Conservation (phyloP, 2,888 invertebrate genomes). For the Clivina fossor region DNA sequence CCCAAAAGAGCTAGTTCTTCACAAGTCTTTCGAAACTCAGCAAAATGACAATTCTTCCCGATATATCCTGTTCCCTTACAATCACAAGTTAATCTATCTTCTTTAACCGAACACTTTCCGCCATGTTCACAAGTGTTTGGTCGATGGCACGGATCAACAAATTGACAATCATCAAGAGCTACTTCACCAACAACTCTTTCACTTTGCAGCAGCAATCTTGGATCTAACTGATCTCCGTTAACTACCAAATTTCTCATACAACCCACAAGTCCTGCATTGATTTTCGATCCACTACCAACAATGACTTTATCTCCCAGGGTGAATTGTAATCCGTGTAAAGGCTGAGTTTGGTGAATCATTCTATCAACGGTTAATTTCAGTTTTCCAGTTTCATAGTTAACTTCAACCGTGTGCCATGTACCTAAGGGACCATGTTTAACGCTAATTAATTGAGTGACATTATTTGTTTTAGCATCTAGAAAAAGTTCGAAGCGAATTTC, state of each 20-base stretch:
- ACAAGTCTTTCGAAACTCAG: constrained; percentile 87
- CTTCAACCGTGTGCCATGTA: constrained; percentile 81
- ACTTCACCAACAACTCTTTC: constrained; percentile 85
- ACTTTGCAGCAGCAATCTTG: constrained; percentile 74
- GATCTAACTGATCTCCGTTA: constrained; percentile 78
- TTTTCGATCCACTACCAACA: constrained; percentile 78
- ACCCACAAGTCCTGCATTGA: constrained; percentile 79
- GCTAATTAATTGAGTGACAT: constrained; percentile 75
- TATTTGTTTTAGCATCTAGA: constrained; percentile 74
- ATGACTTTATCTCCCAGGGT: constrained; percentile 57
- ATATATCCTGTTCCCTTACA: constrained; percentile 89
- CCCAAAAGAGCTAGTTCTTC: constrained; percentile 85
- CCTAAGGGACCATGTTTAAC: constrained; percentile 78
- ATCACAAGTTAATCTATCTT: constrained; percentile 85
- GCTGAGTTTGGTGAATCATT: constrained; percentile 61
- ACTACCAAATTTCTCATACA: constrained; percentile 89
- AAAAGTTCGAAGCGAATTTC: constrained; percentile 82
- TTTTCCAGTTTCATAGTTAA: constrained; percentile 74
- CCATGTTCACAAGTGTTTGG: constrained; percentile 93
- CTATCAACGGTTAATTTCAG: constrained; percentile 76
- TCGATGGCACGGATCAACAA: constrained; percentile 84
- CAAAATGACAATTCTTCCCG: constrained; percentile 93
- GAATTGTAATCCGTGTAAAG: constrained; percentile 46
- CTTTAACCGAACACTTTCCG: constrained; percentile 86
- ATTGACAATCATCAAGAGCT: constrained; percentile 85